Evolutionary conservation across 2,797 vertebrate species (phyloP), one percentile per base, ranked within the genome.

Genomic region (Melanotaenia maccullochi): DNA sequence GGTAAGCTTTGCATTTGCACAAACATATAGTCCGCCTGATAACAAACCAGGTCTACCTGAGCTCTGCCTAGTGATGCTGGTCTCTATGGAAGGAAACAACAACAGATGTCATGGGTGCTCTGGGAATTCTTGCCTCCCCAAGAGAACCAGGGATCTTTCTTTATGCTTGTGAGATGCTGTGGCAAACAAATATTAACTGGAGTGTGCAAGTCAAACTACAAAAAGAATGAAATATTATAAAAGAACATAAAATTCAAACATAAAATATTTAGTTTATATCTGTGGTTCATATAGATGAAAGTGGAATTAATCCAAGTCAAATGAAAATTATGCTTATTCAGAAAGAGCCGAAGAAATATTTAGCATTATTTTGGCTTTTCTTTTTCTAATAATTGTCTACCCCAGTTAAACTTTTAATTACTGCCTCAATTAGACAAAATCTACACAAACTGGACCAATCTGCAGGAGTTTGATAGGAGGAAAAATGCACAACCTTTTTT

Each of bases 21-120:
- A 36, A 61, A 60, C 65, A 52, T 6, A 22, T 49, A 36, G 60
- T 88, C 74, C 61, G 68, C 73, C 82, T 84, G 77, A 86, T 83
- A 85, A 90, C 85, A 78, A 18, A 54, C 33, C 44, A 68, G 66
- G 58, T 79, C 36, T 67, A 76, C 61, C 85, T 82, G 78, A 60
- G 76, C 56, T 42, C 59, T 68, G 68, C 87, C 79, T 86, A 76
- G 84, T 81, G 86, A 91, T 87, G 77, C 81, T 81, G 78, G 92
- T 95, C 89, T 87, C 92, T 78, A 93, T 91, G 93, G 90, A 82
- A 77, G 82, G 64, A 75, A 87, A 72, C 52, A 81, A 87, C 80
- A 88, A 86, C 89, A 91, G 66, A 86, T 76, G 79, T 65, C 74
- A 60, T 4, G 13, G 4, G 42, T 84, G 84, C 79, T 78, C 78